Base-by-base conservation (phyloP, 2,888 invertebrate species). In the Elgonia sp. region DNA sequence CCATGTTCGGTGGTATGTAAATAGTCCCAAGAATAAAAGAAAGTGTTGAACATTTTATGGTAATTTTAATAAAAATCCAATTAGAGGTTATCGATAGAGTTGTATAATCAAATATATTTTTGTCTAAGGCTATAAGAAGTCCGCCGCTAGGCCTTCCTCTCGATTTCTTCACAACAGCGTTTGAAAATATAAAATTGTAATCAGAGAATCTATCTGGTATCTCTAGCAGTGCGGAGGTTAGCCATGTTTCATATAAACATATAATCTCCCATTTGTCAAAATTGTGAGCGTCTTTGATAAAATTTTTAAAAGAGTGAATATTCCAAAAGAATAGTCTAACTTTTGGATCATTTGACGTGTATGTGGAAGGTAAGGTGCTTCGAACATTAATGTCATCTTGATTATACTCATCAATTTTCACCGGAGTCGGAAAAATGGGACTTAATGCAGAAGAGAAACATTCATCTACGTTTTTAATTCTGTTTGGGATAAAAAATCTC, bases 161-260 rank as follows among this genome's bases (percentile, higher is more conserved):
- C n/a, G n/a, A n/a, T n/a, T n/a, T n/a, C n/a, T n/a, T n/a, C n/a
- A 29, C 50, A 3, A n/a, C 42, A 14, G 69, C 69, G 16, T 9
- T 5, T 2, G 69, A 70, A 29, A 50, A 53, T 21, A 21, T n/a
- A 53, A 50, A 50, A 9, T 53, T 29, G n/a, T 14, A 50, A 39
- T 70, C 18, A 39, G 10, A 16, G 7, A 65, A 37, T 20, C 21
- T 60, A 7, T 5, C 21, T 60, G 60, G 60, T 8, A 60, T 21
- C 2, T 60, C 21, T 4, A 9, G 7, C 5, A 60, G 5, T n/a
- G 60, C 21, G 7, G 60, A 14, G 6, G 21, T 37, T 3, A 70
- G 29, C 70, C 70, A 70, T 3, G 50, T 70, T 53, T 70, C 70
- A 50, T 29, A 37, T 16, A 65, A n/a, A 39, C 65, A 65, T 65